Base-by-base conservation (phyloP, 2,797 vertebrate species). In the Micrastur ruficollis region DNA sequence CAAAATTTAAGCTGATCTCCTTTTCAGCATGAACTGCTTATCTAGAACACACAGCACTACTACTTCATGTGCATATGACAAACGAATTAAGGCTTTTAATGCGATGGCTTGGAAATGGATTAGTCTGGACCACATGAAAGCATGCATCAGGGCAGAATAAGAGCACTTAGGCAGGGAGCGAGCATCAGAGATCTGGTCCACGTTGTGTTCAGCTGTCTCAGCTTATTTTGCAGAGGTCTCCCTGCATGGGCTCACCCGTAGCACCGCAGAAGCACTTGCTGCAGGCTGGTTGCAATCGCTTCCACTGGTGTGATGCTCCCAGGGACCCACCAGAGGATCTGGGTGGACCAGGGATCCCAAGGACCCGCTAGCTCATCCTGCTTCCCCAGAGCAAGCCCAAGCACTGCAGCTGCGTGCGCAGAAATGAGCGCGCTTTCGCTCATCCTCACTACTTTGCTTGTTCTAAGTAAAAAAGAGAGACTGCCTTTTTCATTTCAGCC, bases 201-300 rank as follows among this genome's bases (percentile, higher is more conserved):
- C 1, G 9, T 3, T 2, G 21, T 0, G 1, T 10, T 44, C 47
- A 5, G 62, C 85, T 27, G 40, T 3, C 74, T 31, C n/a, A 1
- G 52, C 72, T 25, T 4, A 4, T 23, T 44, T 31, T 3, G 56
- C 36, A 12, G 2, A 2, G 36, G 10, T 23, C 3, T 56, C n/a
- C 49, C 20, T 2, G 2, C 2, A 1, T 7, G n/a, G 40, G 40
- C 9, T 42, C 14, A 55, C 31, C 31, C 10, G 5, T 2, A 31
- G 72, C 22, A 9, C 8, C 5, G 0, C 2, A 5, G 72, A 21
- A 52, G 23, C 62, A 3, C 38, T 32, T 16, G 58, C 76, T 11
- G n/a, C 55, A 42, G 53, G 53, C 13, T 4, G 5, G 38, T 25
- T 76, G 53, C 53, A 26, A 2, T 23, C 14, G 11, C 47, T 52